Evolutionary conservation across 2,113 vertebrate species (phyloP).

Genomic region (Sylvilagus bachmani): DNA sequence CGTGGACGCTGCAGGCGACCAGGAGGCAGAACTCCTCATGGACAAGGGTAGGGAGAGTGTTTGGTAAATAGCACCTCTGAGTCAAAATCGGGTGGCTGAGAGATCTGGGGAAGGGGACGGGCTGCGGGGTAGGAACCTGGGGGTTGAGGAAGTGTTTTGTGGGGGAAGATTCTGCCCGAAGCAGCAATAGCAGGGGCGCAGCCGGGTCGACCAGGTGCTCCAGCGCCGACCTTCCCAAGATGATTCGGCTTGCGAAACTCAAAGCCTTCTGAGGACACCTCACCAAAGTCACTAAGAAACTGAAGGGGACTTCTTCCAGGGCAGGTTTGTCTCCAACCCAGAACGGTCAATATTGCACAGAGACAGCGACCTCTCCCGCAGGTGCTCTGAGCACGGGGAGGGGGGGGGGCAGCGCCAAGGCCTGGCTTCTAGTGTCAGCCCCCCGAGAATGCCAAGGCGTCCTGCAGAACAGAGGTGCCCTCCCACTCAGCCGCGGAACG

Average conservation of each 20-base stretch:
- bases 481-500: neutral
- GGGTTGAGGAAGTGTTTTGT: neutral
- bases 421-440: constrained; percentile 63
- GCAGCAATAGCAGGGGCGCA: neutral
- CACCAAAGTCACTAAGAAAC: constrained; percentile 50
- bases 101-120: neutral
- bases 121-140: neutral
- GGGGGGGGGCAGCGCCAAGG: constrained; percentile 52
- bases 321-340: constrained; percentile 66
- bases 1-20: constrained; percentile 9
- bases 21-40: constrained; percentile 21
- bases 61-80: constrained; percentile 81
- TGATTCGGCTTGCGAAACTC: neutral
- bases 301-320: constrained; percentile 57
- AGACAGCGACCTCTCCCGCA: constrained; percentile 22
- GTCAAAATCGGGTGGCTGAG: constrained; percentile 44
- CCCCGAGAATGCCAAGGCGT: constrained; percentile 53
- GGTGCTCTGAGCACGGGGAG: constrained; percentile 76
- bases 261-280: constrained; percentile 40
- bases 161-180: neutral
- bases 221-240: constrained; percentile 39
- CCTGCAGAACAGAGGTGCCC: neutral
- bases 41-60: constrained; percentile 59
- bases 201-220: constrained; percentile 25
- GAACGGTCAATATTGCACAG: constrained; percentile 87